Percentiles rank a stretch among this genome's conserved stretches.
Evolutionary conservation across 2,888 invertebrate genomes (phyloP).

Genomic region (Watsonalla binaria): DNA sequence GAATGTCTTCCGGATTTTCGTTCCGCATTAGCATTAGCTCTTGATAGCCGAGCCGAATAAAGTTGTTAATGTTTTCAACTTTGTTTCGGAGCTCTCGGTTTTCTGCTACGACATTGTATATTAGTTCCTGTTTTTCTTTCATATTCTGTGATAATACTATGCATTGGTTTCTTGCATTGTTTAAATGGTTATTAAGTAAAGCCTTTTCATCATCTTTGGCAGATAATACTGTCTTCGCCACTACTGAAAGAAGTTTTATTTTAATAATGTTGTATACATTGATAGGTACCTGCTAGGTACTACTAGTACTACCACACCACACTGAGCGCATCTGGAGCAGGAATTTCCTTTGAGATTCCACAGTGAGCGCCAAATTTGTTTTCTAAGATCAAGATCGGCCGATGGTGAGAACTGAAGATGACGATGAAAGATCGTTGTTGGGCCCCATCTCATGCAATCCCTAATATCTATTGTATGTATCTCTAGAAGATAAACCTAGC

Average conservation of each 20-base stretch:
- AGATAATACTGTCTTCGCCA: conserved; percentile 38
- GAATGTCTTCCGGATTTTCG: conserved; percentile 23
- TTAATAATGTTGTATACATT: background rate
- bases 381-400: too few species aligned
- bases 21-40: conserved; percentile 38
- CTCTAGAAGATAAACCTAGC: background rate
- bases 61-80: conserved; percentile 29
- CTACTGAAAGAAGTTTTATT: conserved; percentile 28
- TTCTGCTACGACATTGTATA: conserved; percentile 28
- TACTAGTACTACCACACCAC: too few species aligned
- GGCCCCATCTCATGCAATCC: too few species aligned
- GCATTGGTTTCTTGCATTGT: conserved; percentile 31
- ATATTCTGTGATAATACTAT: conserved; percentile 28
- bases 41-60: conserved; percentile 43
- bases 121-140: conserved; percentile 20
- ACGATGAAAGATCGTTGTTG: too few species aligned
- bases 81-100: conserved; percentile 33
- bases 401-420: too few species aligned
- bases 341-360: too few species aligned
- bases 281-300: too few species aligned
- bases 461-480: too few species aligned
- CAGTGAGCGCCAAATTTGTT: too few species aligned
- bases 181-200: conserved; percentile 30
- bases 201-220: conserved; percentile 39
- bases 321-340: too few species aligned